Base-by-base conservation (phyloP, 2,888 invertebrate genomes). In the Pemphredon lugubris region DNA sequence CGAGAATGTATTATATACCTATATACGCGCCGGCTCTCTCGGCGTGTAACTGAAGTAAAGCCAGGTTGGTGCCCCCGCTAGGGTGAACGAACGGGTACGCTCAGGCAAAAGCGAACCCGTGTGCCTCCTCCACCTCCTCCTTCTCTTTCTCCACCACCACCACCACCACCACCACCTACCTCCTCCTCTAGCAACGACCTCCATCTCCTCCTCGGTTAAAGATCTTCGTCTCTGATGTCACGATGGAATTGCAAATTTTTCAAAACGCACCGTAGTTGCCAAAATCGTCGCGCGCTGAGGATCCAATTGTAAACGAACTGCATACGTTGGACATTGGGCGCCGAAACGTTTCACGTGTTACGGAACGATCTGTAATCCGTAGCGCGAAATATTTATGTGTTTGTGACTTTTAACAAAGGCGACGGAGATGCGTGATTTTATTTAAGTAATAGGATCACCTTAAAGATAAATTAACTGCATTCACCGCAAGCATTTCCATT, bases 31-130 rank as follows among this genome's bases (percentile, higher is more conserved):
- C 75, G 81, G 78, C 80, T 83, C 83, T 85, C 83, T 84, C 83
- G 83, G 79, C 83, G 83, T 86, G 85, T 85, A 88, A 88, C 86
- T 86, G 88, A 88, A 88, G 88, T 88, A 88, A 88, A 88, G 89
- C 86, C 89, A 89, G 89, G 89, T 89, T 89, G 89, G 88, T 89
- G 89, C 89, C 89, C 89, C 87, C 89, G 87, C 83, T 85, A 89
- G 88, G 89, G 89, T 89, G 89, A 89, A 89, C 88, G 89, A 89
- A 89, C 89, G 89, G 86, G 86, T 85, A 86, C 84, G 77, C 83
- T 83, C 82, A 83, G 82, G 87, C 86, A 84, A 85, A 87, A 86
- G 87, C 86, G 83, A 86, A 83, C 86, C 86, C 86, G 86, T 83
- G 85, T 85, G 83, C 84, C 83, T 85, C 77, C 79, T 83, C 84